A percentile compares a stretch with the other conserved stretches of the same genome.
Evolutionary conservation across 92 coral and sea anemone genomes (phyloP).

Genomic region (Umimayanthus chanpuru): DNA sequence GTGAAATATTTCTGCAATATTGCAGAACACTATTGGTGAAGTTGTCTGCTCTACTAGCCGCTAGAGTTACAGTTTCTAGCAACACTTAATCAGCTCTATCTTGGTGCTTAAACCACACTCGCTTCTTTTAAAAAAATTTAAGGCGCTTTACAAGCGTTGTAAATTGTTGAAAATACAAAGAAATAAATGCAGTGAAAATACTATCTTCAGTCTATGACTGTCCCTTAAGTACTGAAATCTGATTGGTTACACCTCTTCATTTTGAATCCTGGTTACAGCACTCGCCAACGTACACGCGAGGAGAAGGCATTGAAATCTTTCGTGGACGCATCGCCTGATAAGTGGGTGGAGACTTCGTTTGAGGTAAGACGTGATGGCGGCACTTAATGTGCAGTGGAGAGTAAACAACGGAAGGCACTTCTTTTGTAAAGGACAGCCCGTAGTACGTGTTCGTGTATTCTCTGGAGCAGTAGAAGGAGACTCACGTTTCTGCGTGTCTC

Average conservation of each 20-base stretch:
- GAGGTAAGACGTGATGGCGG: constrained; percentile 60
- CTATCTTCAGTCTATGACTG: too few relatives aligned
- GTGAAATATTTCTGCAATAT: too few relatives aligned
- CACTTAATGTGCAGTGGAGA: background rate
- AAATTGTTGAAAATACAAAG: too few relatives aligned
- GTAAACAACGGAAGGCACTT: too few relatives aligned
- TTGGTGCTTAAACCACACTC: too few relatives aligned
- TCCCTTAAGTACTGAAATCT: background rate
- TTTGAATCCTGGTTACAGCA: constrained; percentile 52
- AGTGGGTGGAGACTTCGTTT: constrained; percentile 84
- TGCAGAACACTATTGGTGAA: too few relatives aligned
- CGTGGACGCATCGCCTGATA: constrained; percentile 79
- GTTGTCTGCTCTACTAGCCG: too few relatives aligned
- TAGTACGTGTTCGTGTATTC: constrained; percentile 88
- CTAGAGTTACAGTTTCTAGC: too few relatives aligned
- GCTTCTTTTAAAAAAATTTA: too few relatives aligned
- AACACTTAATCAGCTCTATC: too few relatives aligned
- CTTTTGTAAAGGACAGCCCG: constrained; percentile 63
- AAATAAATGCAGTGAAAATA: too few relatives aligned
- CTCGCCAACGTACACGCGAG: constrained; percentile 91
- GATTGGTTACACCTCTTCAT: background rate
- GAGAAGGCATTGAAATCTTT: constrained; percentile 90
- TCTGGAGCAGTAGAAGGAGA: constrained; percentile 87
- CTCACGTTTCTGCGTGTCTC: constrained; percentile 43
- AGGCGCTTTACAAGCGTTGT: too few relatives aligned